These are phyloP conservation scores for Syndactyla subalaris DNA, from an alignment of 2,797 vertebrate species.

Conservation along the genomic window DNA sequence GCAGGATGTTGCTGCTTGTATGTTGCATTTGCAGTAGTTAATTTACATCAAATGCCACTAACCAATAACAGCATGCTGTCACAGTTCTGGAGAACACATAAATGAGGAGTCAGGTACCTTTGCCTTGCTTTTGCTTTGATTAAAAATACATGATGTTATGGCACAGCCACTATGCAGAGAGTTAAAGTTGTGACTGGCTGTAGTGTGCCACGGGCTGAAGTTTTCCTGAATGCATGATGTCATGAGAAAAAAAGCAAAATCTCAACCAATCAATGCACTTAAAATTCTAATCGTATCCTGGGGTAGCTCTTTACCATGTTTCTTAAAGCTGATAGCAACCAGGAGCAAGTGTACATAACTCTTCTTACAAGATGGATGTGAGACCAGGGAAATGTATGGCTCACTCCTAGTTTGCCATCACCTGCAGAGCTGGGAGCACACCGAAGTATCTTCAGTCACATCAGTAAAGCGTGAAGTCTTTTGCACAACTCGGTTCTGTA, in stretches of 20 bases:
- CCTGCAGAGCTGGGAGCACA: neutral
- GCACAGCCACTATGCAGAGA: rapidly evolving
- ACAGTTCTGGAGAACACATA: neutral
- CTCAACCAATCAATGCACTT: rapidly evolving
- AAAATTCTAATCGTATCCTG: neutral
- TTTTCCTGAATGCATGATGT: neutral
- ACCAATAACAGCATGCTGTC: rapidly evolving
- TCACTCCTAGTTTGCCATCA: rapidly evolving
- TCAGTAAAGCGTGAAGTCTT: neutral
- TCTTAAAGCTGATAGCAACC: neutral
- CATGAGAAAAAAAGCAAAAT: neutral
- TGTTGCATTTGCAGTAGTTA: neutral
- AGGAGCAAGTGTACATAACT: rapidly evolving
- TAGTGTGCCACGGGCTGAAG: neutral
- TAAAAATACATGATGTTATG: neutral
- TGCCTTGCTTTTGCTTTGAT: neutral
- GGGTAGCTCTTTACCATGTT: neutral
- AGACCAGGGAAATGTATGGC: neutral
- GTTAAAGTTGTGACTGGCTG: neutral
- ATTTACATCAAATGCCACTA: no score
- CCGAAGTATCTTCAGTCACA: neutral
- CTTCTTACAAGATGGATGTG: neutral
- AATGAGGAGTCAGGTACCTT: neutral
- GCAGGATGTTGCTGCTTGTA: rapidly evolving
- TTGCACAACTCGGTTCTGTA: neutral